Conservation (phyloP, 1,140 invertebrate genomes). For the Drosophila albomicans region DNA sequence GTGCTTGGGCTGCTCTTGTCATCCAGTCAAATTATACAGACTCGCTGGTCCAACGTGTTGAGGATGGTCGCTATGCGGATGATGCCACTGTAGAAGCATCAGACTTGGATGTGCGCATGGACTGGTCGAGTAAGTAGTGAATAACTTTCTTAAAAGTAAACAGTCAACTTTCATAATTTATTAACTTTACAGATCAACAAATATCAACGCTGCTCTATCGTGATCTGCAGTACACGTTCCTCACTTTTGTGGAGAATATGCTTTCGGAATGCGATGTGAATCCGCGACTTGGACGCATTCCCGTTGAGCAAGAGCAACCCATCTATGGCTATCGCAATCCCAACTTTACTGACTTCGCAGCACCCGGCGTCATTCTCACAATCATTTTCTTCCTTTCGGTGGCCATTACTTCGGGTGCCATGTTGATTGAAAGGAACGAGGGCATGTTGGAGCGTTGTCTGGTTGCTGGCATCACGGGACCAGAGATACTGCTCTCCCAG, state of each 20-base stretch:
- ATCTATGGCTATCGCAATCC: conserved; percentile 94
- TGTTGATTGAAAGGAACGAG: conserved; percentile 96
- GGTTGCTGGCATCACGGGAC: conserved; percentile 91
- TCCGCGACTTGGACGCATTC: conserved; percentile 89
- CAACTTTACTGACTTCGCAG: conserved; percentile 97
- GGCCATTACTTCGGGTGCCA: conserved; percentile 94
- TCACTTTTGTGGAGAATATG: conserved; percentile 89
- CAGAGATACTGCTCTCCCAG: conserved; percentile 93
- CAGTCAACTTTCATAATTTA: neutral
- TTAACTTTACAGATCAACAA: conserved; percentile 92
- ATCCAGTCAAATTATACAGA: conserved; percentile 94
- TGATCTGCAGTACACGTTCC: conserved; percentile 90
- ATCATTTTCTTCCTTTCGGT: conserved; percentile 98
- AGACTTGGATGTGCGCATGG: conserved; percentile 92
- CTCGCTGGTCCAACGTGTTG: conserved; percentile 90
- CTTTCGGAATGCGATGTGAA: conserved; percentile 90
- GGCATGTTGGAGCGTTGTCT: conserved; percentile 95
- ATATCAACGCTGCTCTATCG: conserved; percentile 93
- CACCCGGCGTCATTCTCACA: conserved; percentile 96
- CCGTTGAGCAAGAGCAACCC: conserved; percentile 92
- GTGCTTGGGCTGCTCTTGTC: conserved; percentile 92
- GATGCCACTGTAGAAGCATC: conserved; percentile 90
- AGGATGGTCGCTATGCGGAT: conserved; percentile 89
- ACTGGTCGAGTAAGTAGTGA: conserved; percentile 93
- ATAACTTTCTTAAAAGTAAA: neutral